These are phyloP conservation scores for Pan troglodytes DNA, from an alignment of 2,113 vertebrate species.

Conservation along the genomic window NHGRI_mPanTro3-v2.1_pri NC_072407.2:6449501-6450000, in stretches of 20 bases:
- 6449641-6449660: no score
- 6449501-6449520: not conserved
- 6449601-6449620: not conserved
- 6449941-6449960: not conserved
- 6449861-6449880: not conserved
- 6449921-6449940: no score
- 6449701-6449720: not conserved
- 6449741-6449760: no score
- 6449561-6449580: not conserved
- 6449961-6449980: not conserved
- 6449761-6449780: fast-evolving
- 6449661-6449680: no score
- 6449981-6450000: not conserved
- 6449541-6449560: fast-evolving
- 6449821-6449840: not conserved
- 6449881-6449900: not conserved
- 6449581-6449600: not conserved
- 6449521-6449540: not conserved
- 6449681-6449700: not conserved
- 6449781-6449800: not conserved
- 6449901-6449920: not conserved
- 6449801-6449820: not conserved
- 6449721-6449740: no score
- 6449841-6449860: not conserved
- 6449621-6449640: fast-evolving